Base-by-base conservation (phyloP, 2,113 vertebrate species). In the Verasper variegatus region DNA sequence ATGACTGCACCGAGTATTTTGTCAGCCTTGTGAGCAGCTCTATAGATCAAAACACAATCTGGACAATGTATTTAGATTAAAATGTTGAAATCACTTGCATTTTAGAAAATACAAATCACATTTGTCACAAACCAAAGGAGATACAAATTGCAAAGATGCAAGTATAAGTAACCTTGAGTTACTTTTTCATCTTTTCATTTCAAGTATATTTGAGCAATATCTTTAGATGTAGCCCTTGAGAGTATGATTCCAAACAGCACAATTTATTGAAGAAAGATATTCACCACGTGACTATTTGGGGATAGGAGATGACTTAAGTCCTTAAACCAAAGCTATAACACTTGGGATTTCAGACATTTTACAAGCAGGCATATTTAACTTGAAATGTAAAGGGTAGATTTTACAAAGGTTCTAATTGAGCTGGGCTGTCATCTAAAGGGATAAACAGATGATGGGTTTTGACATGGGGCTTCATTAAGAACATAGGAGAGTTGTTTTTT, bases 141-240 rank as follows among this genome's bases (percentile, higher is more conserved):
- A 5, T 11, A 11, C 31, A 12, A 31, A 2, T 31, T 59, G 57
- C 57, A 40, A 40, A 59, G 20, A 8, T 4, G n/a, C 31, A 54
- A 31, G 23, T 54, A 21, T 9, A 61, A 68, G 17, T 42, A 21
- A n/a, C 14, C 17, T 8, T 45, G 1, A 37, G n/a, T 23, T 15
- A 64, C 52, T 52, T 45, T 40, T 42, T 17, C 26, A 26, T 21
- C 5, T 9, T 45, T 51, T 24, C 31, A 45, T 61, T 60, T 55
- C 51, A 60, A 37, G n/a, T 8, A 14, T 8, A 21, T 11, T 1
- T 26, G n/a, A 3, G 21, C 17, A 59, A 2, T 21, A 49, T n/a
- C 51, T 62, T 24, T 27, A 31, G 15, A 27, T 51, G 26, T 31
- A 66, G 35, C 67, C 79, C 35, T 76, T 76, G 45, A 45, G 8